Base-by-base conservation (phyloP, 2,888 invertebrate genomes). In the Lymantria dispar region DNA sequence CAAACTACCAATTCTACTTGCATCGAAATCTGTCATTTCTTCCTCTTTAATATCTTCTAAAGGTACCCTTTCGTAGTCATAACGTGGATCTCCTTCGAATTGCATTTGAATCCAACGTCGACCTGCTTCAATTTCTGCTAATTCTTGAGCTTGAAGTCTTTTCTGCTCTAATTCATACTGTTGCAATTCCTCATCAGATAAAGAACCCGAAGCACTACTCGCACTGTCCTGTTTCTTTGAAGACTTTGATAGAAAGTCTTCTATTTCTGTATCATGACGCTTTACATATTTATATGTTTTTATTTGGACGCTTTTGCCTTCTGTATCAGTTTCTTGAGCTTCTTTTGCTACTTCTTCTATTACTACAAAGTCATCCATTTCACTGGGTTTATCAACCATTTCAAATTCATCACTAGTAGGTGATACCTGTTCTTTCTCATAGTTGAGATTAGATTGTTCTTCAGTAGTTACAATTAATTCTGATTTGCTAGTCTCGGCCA, bases 11-110 rank as follows among this genome's bases (percentile, higher is more conserved):
- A 95, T 94, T 73, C 95, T 90, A 64, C 95, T 95, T 30, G 94
- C 96, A 76, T 97, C 96, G 73, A 97, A 95, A 73, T 97, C 97
- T 46, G 96, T 96, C 73, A 95, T 93, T 85, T 98, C 98, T 83
- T 98, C 98, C 80, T 97, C 97, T 85, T 97, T 97, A 41, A 97
- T 98, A 70, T 98, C 98, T 87, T 98, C 98, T 39, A 98, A 83
- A 5, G 97, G 95, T 12, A 96, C 95, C 54, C 96, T 92, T 70
- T 96, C 96, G 59, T 96, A 95, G 60, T 97, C 97, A 76, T 96
- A 95, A 42, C 94, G 91, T 64, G 95, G 93, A 68, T 95, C 95
- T 43, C 95, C 95, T 82, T 96, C 95, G 75, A 96, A 95, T 64
- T 97, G 97, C 94, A 96, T 96, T 85, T 97, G 97, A 48, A 97